These are phyloP conservation scores for Prenolepis imparis DNA, from an alignment of 2,888 invertebrate genomes.

Conservation along the genomic window DNA sequence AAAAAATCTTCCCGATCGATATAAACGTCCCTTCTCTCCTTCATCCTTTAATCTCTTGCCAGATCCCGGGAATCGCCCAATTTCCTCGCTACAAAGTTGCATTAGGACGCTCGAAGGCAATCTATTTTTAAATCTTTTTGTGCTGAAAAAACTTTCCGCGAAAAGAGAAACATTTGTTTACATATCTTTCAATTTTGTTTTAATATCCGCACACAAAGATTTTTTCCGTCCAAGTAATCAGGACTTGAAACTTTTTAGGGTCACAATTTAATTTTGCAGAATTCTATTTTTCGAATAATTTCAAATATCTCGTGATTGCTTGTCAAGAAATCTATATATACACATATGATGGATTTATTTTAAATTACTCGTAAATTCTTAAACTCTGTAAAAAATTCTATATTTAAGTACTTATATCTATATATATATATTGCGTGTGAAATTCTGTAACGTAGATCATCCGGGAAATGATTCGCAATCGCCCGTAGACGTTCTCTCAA, in stretches of 20 bases:
- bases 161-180: neutral
- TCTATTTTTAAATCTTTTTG: neutral
- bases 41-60: conserved; percentile 14
- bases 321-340: too few species aligned
- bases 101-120: neutral
- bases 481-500: conserved; percentile 70
- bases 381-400: neutral
- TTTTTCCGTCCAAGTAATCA: too few species aligned
- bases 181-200: neutral
- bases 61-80: neutral
- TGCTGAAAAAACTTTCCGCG: neutral
- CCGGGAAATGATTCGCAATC: conserved; percentile 67
- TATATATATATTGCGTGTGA: conserved; percentile 19
- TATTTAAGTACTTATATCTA: too few species aligned
- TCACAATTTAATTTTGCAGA: neutral
- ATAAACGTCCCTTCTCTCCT: neutral
- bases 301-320: neutral
- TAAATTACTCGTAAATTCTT: neutral
- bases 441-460: conserved; percentile 56
- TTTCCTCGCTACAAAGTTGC: conserved; percentile 18
- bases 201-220: too few species aligned
- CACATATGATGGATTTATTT: neutral
- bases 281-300: neutral
- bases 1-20: conserved; percentile 42
- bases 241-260: too few species aligned